Evolutionary conservation across 1,140 invertebrate species (phyloP).

Genomic region (Gonioctena quinquepunctata): DNA sequence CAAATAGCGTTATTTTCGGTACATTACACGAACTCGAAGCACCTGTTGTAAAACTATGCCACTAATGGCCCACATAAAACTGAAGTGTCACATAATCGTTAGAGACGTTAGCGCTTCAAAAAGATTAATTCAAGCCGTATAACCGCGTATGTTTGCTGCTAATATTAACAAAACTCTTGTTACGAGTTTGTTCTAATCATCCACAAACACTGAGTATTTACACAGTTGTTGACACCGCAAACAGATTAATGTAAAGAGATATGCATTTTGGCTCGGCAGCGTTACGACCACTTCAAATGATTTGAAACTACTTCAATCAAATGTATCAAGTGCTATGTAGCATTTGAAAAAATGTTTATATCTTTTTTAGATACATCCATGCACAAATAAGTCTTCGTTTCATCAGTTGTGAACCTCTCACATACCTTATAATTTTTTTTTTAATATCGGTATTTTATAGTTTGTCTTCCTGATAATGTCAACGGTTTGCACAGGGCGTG

Average conservation of each 20-base stretch:
- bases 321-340: too few species aligned
- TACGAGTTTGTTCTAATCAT: not conserved
- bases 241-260: not conserved
- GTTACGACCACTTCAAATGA: not conserved
- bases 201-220: not conserved
- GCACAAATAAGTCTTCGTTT: too few species aligned
- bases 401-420: too few species aligned
- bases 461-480: too few species aligned
- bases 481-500: too few species aligned
- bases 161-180: not conserved
- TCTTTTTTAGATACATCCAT: too few species aligned
- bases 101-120: not conserved
- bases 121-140: not conserved
- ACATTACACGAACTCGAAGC: too few species aligned
- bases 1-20: too few species aligned
- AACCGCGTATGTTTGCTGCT: not conserved
- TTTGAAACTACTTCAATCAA: not conserved
- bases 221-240: not conserved
- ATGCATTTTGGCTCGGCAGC: not conserved
- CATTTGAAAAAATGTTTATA: too few species aligned
- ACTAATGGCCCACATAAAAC: not conserved
- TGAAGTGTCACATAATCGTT: not conserved
- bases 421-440: too few species aligned
- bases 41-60: too few species aligned
- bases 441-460: too few species aligned